Evolutionary conservation across 2,113 vertebrate species (phyloP).

Genomic region (Aspidoscelis tigris): DNA sequence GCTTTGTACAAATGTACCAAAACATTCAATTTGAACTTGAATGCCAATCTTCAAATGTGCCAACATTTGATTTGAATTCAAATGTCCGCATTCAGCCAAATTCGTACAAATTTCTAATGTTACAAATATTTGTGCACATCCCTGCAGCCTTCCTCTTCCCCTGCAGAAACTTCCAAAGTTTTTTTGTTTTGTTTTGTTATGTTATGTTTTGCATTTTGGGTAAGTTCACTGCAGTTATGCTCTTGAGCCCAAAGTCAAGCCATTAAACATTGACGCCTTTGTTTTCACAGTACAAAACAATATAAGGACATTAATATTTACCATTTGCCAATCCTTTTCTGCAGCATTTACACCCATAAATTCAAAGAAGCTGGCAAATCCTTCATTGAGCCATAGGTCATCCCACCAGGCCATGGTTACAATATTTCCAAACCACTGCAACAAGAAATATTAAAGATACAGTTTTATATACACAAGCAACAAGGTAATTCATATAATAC

Average conservation of each 20-base stretch:
- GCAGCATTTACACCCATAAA: slow-evolving; percentile 84
- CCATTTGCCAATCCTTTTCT: slow-evolving; percentile 88
- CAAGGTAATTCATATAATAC: background rate
- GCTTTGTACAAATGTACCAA: too few species aligned
- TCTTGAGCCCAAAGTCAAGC: background rate
- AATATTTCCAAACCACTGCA: slow-evolving; percentile 97
- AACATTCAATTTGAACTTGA: too few species aligned
- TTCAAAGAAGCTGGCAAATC: slow-evolving; percentile 97
- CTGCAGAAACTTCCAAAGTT: too few species aligned
- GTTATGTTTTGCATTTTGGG: background rate
- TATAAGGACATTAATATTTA: slow-evolving; percentile 68
- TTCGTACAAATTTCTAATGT: too few species aligned
- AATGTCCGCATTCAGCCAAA: too few species aligned
- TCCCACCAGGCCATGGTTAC: slow-evolving; percentile 99
- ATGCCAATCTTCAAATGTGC: too few species aligned
- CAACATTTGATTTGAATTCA: too few species aligned
- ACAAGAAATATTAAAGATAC: slow-evolving; percentile 42
- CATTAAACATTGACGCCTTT: background rate
- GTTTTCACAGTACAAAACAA: slow-evolving; percentile 11
- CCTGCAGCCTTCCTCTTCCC: too few species aligned
- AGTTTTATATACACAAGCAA: slow-evolving; percentile 34
- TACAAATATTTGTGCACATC: too few species aligned
- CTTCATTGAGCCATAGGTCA: slow-evolving; percentile 96
- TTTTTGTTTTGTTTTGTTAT: too few species aligned
- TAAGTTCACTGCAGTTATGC: background rate